Base-by-base conservation (phyloP, 37 sponge, comb jelly and placozoan species). In the Tethya wilhelma region DNA sequence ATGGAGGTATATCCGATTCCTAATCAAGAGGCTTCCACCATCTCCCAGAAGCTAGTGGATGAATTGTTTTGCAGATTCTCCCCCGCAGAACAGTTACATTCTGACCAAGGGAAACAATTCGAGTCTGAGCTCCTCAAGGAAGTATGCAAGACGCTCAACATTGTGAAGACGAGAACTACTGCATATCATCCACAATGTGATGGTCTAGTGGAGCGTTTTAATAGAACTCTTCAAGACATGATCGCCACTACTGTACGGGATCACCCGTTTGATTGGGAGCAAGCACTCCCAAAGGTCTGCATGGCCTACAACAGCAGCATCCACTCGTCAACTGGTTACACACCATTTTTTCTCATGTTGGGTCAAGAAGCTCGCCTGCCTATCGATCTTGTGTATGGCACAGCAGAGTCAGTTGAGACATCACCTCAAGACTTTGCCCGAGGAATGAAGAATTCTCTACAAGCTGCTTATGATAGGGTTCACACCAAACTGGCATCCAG, bases 131-230 rank as follows among this genome's bases (percentile, higher is more conserved):
- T 87, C 19, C 1, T 87, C 1, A 32, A 53, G 5, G 80, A 87
- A 31, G 62, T 87, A 6, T 87, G 87, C 41, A 55, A 38, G 22
- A 12, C 80, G 9, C 46, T 87, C 1, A 7, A 55, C 7, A 72
- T 87, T 37, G 23, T 56, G 59, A 87, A 87, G 71, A 57, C 69
- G 11, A 2, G 82, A 29, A 88, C 77, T 20, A 68, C 88, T 11
- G 75, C 90, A 3, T 80, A 81, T 45, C 90, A 89, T 68, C 84
- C 84, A 2, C 77, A 84, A 45, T 45, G 86, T 44, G 82, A 85
- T 69, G 90, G 86, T 9, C 44, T 90, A 34, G 77, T 90, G 22
- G 90, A 90, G 38, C 6, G 86, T 0, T 85, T 74, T 38, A 85
- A 90, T 45, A 56, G 78, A 0, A 84, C 80, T 20, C 69, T 88